These are phyloP conservation scores for Achroia grisella DNA, from an alignment of 1,140 invertebrate genomes.

Conservation along the genomic window DNA sequence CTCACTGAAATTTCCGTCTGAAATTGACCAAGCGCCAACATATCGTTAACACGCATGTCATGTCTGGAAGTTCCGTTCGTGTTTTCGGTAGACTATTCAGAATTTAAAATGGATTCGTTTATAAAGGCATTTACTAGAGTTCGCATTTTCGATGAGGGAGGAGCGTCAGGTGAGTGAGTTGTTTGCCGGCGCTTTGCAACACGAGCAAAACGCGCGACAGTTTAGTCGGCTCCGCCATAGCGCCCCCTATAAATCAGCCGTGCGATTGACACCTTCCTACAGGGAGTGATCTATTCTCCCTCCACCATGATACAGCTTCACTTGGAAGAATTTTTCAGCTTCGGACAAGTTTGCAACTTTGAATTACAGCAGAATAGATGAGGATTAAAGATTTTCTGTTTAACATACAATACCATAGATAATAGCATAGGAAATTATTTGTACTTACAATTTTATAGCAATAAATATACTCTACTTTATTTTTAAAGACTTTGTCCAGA, in stretches of 20 bases:
- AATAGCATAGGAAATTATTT: too few species aligned
- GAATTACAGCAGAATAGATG: too few species aligned
- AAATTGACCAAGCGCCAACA: constrained; percentile 60
- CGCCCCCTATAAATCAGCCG: constrained; percentile 64
- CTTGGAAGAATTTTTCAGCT: constrained; percentile 47
- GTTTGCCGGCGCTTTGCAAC: constrained; percentile 53
- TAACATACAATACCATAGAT: too few species aligned
- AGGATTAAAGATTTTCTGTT: too few species aligned
- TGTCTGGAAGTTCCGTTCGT: constrained; percentile 62
- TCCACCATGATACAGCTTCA: constrained; percentile 61
- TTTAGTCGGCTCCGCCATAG: constrained; percentile 52
- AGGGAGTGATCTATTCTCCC: constrained; percentile 68
- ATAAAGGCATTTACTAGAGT: constrained; percentile 63
- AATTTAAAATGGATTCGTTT: constrained; percentile 70
- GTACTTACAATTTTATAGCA: too few species aligned
- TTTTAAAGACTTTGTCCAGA: too few species aligned
- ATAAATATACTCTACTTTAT: too few species aligned
- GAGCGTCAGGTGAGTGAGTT: constrained; percentile 67
- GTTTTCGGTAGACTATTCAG: constrained; percentile 63
- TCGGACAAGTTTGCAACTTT: constrained; percentile 18
- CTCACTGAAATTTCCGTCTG: constrained; percentile 39
- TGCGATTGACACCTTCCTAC: constrained; percentile 68
- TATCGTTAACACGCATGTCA: constrained; percentile 67
- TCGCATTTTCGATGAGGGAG: constrained; percentile 67
- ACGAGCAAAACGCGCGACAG: constrained; percentile 62